These are phyloP conservation scores for Coelogynopora nodosa DNA, from an alignment of 2,888 invertebrate genomes.

Conservation along the genomic window DNA sequence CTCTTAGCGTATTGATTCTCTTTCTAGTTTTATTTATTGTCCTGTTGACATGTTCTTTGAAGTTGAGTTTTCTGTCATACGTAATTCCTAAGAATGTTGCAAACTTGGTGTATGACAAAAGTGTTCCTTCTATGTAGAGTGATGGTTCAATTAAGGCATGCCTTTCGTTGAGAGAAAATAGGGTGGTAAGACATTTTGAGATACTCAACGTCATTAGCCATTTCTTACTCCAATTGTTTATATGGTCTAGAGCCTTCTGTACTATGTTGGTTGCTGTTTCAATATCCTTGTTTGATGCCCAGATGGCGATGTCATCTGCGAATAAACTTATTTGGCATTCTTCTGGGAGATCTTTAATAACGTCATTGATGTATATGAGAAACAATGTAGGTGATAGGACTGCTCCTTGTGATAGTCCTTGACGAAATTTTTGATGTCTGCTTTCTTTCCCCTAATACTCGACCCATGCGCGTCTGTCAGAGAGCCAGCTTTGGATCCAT, in stretches of 20 bases:
- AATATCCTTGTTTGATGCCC: neutral
- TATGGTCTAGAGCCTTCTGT: neutral
- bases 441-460: neutral
- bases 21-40: neutral
- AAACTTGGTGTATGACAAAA: neutral
- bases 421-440: neutral
- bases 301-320: neutral
- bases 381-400: neutral
- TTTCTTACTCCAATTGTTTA: neutral
- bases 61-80: neutral
- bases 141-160: neutral
- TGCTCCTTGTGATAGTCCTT: slow-evolving; percentile 2
- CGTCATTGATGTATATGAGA: slow-evolving; percentile 5
- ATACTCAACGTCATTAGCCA: neutral
- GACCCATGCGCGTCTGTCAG: neutral
- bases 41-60: neutral
- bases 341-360: neutral
- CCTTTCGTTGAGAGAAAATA: neutral
- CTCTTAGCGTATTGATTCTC: neutral
- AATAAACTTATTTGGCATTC: neutral
- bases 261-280: neutral
- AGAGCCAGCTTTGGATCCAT: slow-evolving; percentile 9
- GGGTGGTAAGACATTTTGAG: neutral
- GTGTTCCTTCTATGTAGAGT: neutral
- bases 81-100: neutral